Percentiles rank a stretch among this genome's conserved stretches.
Conservation (phyloP, 2,113 vertebrate species). For the Channa argus region DNA sequence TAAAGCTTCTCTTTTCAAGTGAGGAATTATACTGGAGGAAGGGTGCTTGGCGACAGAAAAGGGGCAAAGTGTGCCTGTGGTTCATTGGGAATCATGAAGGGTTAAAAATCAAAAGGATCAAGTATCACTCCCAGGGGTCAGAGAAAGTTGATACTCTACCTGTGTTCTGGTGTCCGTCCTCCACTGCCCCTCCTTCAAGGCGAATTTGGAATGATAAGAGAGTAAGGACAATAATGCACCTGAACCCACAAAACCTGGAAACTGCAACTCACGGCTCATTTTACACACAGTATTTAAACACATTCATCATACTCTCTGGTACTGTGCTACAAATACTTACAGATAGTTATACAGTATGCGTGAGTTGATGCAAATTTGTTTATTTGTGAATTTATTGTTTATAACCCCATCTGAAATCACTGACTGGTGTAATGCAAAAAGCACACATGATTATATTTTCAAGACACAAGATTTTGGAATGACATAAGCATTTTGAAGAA, state of each 20-base stretch:
- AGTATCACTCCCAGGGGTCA: conserved; percentile 63
- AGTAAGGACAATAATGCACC: conserved; percentile 83
- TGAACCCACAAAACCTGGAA: conserved; percentile 60
- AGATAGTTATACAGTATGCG: conserved; percentile 11
- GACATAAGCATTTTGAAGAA: conserved; percentile 34
- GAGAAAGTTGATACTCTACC: conserved; percentile 88
- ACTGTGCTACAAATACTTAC: conserved; percentile 22
- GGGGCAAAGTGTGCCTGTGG: conserved; percentile 35
- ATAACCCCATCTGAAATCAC: conserved; percentile 17
- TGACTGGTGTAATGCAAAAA: conserved; percentile 36
- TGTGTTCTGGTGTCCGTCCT: conserved; percentile 92
- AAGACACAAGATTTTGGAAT: conserved; percentile 41
- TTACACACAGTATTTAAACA: conserved; percentile 31
- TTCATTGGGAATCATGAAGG: conserved; percentile 49
- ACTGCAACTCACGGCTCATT: conserved; percentile 63
- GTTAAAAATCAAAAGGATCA: conserved; percentile 47
- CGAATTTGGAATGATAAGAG: conserved; percentile 88
- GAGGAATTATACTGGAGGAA: conserved; percentile 35
- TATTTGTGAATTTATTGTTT: conserved; percentile 20
- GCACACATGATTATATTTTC: conserved; percentile 12
- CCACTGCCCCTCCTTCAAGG: conserved; percentile 91
- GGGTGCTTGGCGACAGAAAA: conserved; percentile 28
- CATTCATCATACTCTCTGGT: conserved; percentile 23
- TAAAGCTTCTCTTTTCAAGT: conserved; percentile 76
- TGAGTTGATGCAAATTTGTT: conserved; percentile 17